Conservation (phyloP, 2,888 invertebrate genomes). For the Pseudeuparius sepicola region DNA sequence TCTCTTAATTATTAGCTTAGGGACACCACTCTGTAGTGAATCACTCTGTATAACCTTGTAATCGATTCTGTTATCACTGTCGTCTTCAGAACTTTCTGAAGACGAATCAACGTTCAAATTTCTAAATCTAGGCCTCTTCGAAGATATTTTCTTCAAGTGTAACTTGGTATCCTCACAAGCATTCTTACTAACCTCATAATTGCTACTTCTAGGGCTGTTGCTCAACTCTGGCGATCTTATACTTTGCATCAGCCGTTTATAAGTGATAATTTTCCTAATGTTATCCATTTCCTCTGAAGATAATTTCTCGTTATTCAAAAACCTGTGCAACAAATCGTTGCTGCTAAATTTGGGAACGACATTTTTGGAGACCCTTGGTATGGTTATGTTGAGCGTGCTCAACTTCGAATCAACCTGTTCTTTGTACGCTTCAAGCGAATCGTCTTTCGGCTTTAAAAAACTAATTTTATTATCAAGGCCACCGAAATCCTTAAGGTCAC, state of each 20-base stretch:
- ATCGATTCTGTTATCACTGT: conserved; percentile 23
- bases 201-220: conserved; percentile 14
- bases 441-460: conserved; percentile 24
- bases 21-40: conserved; percentile 27
- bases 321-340: conserved; percentile 24
- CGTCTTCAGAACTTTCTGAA: conserved; percentile 20
- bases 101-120: conserved; percentile 24
- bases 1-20: conserved; percentile 32
- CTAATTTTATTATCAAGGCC: conserved; percentile 17
- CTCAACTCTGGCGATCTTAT: background rate
- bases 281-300: conserved; percentile 28
- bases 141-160: conserved; percentile 26
- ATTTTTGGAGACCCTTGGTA: conserved; percentile 25
- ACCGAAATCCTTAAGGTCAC: conserved; percentile 16
- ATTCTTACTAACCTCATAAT: conserved; percentile 22
- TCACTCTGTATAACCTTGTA: conserved; percentile 30
- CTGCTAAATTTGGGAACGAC: conserved; percentile 1
- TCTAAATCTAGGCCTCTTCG: conserved; percentile 24
- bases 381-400: conserved; percentile 30
- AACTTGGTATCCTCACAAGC: conserved; percentile 19
- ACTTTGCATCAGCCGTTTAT: conserved; percentile 26
- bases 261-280: conserved; percentile 29
- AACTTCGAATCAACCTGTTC: conserved; percentile 31
- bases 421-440: conserved; percentile 29
- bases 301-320: conserved; percentile 28